Evolutionary conservation across 2,888 invertebrate species (phyloP).

Genomic region (Thalpophila matura): DNA sequence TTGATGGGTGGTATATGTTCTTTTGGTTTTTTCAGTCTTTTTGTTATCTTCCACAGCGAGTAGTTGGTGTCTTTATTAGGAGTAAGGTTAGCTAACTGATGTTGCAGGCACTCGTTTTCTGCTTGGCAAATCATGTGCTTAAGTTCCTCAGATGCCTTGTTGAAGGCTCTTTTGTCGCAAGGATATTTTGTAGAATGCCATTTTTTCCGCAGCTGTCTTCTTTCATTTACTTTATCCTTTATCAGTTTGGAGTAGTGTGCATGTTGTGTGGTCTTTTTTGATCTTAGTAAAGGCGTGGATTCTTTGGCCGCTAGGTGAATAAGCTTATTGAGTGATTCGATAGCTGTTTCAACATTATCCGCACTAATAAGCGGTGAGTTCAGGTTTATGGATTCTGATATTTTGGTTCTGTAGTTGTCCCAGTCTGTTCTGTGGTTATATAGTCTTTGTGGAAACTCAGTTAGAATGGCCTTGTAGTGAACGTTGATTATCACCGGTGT

Average conservation of each 20-base stretch:
- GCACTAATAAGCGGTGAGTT: background rate
- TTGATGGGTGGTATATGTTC: conserved; percentile 5
- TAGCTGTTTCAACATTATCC: background rate
- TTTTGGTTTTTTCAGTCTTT: background rate
- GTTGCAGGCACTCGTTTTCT: background rate
- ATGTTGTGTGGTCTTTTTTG: background rate
- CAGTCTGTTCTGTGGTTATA: background rate
- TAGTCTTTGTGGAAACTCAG: background rate
- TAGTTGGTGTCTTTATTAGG: background rate
- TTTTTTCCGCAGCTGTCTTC: background rate
- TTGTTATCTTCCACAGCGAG: background rate
- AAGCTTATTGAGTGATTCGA: background rate
- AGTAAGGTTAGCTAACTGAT: background rate
- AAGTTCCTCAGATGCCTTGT: background rate
- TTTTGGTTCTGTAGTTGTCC: background rate
- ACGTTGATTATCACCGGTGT: background rate
- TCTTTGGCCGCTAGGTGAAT: background rate
- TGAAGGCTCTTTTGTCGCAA: background rate
- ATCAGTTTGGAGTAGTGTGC: background rate
- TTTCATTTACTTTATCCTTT: background rate
- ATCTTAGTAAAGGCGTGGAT: background rate
- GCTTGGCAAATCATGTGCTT: background rate
- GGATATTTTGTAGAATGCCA: background rate
- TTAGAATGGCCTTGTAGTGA: background rate
- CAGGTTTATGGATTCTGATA: background rate